Conservation (phyloP, 1,140 invertebrate genomes). For the Muscidifurax raptorellus region DNA sequence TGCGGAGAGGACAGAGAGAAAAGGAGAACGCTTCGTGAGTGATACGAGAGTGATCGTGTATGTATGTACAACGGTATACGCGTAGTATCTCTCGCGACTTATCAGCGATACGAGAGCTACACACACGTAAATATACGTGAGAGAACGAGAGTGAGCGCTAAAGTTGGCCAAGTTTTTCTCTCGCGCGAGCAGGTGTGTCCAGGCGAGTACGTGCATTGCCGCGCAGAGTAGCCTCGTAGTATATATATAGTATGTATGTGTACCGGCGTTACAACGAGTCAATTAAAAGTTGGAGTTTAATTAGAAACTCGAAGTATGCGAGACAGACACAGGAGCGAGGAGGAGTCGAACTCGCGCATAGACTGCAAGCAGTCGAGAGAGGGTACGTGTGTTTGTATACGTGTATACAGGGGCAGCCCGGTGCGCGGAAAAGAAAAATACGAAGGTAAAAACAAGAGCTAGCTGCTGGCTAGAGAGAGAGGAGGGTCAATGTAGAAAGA, state of each 20-base stretch:
- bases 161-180: neutral
- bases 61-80: conserved; percentile 19
- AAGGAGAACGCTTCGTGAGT: conserved; percentile 34
- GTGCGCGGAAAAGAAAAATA: neutral
- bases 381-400: neutral
- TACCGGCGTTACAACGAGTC: conserved; percentile 66
- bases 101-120: neutral
- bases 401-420: neutral
- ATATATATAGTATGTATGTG: no score
- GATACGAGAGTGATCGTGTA: conserved; percentile 2
- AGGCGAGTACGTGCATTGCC: neutral
- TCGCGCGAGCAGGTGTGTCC: neutral
- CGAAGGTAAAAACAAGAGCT: neutral
- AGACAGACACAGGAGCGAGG: conserved; percentile 44
- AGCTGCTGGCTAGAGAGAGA: no score
- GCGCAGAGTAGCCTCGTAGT: neutral
- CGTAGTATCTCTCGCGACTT: neutral
- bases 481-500: conserved; percentile 9
- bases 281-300: conserved; percentile 76
- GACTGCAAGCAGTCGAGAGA: conserved; percentile 27
- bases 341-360: conserved; percentile 32
- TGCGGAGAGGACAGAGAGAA: conserved; percentile 44
- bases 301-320: conserved; percentile 67
- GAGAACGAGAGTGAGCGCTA: neutral
- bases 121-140: neutral